Evolutionary conservation across 1,140 invertebrate species (phyloP).

Genomic region (Littorina saxatilis): DNA sequence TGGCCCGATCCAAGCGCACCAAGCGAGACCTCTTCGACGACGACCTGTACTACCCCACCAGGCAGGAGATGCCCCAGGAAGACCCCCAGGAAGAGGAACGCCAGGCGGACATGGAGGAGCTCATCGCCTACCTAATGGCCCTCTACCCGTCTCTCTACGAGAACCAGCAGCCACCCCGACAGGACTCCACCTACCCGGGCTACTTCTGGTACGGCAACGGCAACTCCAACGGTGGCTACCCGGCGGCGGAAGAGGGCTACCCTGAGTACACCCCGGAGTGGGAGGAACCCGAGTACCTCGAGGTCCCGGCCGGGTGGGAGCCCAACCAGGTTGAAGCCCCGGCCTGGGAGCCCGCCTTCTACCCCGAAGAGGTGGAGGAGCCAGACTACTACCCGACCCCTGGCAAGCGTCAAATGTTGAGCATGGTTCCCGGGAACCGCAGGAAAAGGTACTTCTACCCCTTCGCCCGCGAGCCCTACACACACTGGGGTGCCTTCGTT

Average conservation of each 20-base stretch:
- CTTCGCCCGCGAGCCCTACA: constrained; percentile 55
- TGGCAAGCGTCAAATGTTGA: constrained; percentile 55
- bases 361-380: constrained; percentile 29
- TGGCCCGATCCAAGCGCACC: constrained; percentile 37
- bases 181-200: background rate
- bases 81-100: background rate
- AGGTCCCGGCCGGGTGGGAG: constrained; percentile 13
- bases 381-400: constrained; percentile 30
- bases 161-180: background rate
- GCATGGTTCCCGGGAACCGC: constrained; percentile 49
- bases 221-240: background rate
- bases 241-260: background rate
- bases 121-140: constrained; percentile 22
- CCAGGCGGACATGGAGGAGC: constrained; percentile 26
- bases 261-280: background rate
- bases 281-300: background rate
- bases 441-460: constrained; percentile 60
- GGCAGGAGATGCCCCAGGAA: constrained; percentile 1
- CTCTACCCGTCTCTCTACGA: constrained; percentile 31
- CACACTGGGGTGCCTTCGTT: constrained; percentile 63
- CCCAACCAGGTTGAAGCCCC: background rate
- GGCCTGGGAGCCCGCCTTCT: constrained; percentile 14
- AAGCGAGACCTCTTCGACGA: constrained; percentile 48
- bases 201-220: constrained; percentile 7
- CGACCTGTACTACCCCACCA: constrained; percentile 34